Evolutionary conservation across 2,797 vertebrate species (phyloP).

Genomic region (Eulemur mongoz): DNA sequence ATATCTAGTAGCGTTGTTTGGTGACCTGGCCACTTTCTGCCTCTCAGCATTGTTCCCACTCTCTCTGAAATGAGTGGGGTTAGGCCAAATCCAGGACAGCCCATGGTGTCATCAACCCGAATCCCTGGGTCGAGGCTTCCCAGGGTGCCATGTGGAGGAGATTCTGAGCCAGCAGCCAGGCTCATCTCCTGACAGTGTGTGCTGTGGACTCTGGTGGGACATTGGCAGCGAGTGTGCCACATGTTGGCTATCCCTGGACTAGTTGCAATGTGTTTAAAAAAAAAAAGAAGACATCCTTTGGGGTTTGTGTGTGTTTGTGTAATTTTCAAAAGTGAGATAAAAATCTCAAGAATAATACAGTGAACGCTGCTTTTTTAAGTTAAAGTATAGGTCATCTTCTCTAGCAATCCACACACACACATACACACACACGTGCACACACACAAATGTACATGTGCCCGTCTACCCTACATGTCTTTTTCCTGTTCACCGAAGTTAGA

Average conservation of each 20-base stretch:
- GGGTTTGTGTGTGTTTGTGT: neutral
- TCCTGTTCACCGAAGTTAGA: conserved; percentile 68
- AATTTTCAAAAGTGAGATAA: conserved; percentile 32
- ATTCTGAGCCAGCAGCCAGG: neutral
- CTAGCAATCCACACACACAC: neutral
- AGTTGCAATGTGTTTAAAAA: neutral
- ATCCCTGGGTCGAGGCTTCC: neutral
- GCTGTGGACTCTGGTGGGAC: neutral
- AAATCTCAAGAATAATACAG: conserved; percentile 21
- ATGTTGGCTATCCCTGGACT: neutral
- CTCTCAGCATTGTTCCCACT: neutral
- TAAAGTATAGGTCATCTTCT: neutral
- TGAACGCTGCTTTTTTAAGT: neutral
- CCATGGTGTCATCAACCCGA: too few relatives aligned
- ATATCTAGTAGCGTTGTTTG: neutral
- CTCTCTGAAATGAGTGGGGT: neutral
- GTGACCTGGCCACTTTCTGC: neutral
- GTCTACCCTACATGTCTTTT: neutral
- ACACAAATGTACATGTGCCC: neutral
- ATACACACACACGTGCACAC: neutral
- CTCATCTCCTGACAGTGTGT: neutral
- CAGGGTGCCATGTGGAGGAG: neutral
- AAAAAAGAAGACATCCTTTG: neutral
- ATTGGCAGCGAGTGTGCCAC: accelerated
- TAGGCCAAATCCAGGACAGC: neutral